Base-by-base conservation (phyloP, 2,797 vertebrate genomes). In the Lacerta bilineata region DNA sequence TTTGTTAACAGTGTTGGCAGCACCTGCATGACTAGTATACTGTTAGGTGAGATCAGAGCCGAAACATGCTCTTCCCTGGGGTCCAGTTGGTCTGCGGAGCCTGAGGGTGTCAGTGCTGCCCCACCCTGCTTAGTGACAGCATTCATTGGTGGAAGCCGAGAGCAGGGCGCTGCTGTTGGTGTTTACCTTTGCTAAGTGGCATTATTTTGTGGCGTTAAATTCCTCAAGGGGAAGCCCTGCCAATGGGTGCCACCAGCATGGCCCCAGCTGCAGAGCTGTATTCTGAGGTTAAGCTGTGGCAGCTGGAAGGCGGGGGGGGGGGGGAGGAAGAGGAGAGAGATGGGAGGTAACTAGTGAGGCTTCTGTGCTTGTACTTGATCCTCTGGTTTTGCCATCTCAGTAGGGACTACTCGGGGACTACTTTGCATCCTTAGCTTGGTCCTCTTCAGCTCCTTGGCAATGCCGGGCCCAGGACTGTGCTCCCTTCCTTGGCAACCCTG, bases 101-200 rank as follows among this genome's bases (percentile, higher is more conserved):
- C 78, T 10, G 78, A 85, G 36, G 79, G 59, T 75, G 36, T 59
- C 66, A n/a, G 55, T 46, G 75, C n/a, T 69, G 84, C 84, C 84
- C 78, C 88, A 82, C 88, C 88, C 79, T 76, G 2, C 17, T 55
- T 23, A 41, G 41, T 25, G 27, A 41, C 17, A 55, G 50, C 50
- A 55, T 55, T 55, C 50, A 27, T 10, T 29, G 69, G 71, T 68
- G 68, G 83, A 64, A 75, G 68, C 71, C 41, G 79, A 29, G 81
- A 83, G 33, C 25, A 61, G 66, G 61, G 68, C 68, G 43, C n/a
- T 46, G 15, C 4, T 39, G 3, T 29, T 68, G 43, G 39, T 85
- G 79, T 77, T 86, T 82, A 81, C 71, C 88, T 89, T 89, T 89
- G 83, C 85, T 85, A 25, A 9, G 9, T 64, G 59, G 33, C 79